A percentile compares a stretch with the other conserved stretches of the same genome.
Evolutionary conservation across 1,140 invertebrate species (phyloP).

Genomic region (Drosophila chauvacae): DNA sequence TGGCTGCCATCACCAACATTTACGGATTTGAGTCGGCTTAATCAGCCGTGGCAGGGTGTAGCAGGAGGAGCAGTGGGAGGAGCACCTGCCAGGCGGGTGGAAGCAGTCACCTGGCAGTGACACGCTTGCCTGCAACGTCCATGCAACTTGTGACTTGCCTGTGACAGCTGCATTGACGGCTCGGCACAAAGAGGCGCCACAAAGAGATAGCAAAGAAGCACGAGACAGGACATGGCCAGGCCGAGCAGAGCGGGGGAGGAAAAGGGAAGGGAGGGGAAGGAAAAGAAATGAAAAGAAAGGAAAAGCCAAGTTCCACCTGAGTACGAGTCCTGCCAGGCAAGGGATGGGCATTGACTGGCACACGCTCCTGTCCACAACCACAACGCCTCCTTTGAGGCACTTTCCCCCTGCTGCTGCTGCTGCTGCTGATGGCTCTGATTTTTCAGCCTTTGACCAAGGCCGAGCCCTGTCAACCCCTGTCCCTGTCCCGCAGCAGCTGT

Average conservation of each 20-base stretch:
- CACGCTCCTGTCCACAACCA: not conserved
- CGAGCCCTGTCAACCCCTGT: not conserved
- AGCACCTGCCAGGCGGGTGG: not conserved
- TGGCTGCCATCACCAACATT: conserved; percentile 32
- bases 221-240: not conserved
- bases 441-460: conserved; percentile 18
- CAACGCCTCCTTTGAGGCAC: not conserved
- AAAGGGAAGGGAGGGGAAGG: not conserved
- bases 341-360: conserved; percentile 2
- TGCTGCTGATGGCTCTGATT: conserved; percentile 15
- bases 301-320: conserved; percentile 24
- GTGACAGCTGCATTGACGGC: conserved; percentile 41
- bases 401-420: not conserved
- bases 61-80: not conserved
- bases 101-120: conserved; percentile 6
- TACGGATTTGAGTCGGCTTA: conserved; percentile 23
- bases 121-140: conserved; percentile 8
- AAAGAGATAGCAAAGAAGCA: conserved; percentile 11
- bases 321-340: conserved; percentile 3
- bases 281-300: not conserved
- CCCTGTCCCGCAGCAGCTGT: conserved; percentile 4
- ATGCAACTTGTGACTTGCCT: conserved; percentile 35
- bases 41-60: conserved; percentile 20
- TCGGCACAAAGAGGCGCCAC: conserved; percentile 16
- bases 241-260: not conserved